Percentiles rank a stretch among this genome's conserved stretches.
phyloP scores from a whole-genome alignment of 2,113 vertebrate genomes.

The Alosa alosa region DNA sequence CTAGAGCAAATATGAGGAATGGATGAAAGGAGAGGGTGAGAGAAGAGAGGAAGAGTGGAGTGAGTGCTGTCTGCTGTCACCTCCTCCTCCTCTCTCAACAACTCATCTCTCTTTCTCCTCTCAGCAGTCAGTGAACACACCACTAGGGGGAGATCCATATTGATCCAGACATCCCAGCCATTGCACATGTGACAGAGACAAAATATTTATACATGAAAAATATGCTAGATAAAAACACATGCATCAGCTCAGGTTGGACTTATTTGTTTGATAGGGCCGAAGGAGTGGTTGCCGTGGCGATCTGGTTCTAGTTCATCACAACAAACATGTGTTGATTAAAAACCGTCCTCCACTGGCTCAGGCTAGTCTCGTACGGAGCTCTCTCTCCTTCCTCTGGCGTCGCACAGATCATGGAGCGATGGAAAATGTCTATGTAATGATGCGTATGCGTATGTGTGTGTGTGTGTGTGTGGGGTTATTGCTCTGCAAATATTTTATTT shows the following conservation, averaged over 20 bases:
- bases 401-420: not conserved
- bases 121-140: constrained; percentile 56
- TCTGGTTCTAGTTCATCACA: not conserved
- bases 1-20: not conserved
- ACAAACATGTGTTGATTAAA: not conserved
- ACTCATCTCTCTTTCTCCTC: not conserved
- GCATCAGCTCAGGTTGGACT: not conserved
- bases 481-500: not conserved
- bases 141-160: constrained; percentile 73
- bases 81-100: not conserved
- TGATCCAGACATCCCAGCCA: constrained; percentile 55
- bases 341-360: not conserved
- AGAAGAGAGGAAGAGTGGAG: not conserved
- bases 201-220: not conserved
- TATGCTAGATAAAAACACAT: not conserved
- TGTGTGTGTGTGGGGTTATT: constrained; percentile 8
- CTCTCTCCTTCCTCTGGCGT: not conserved
- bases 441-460: not conserved
- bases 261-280: not conserved
- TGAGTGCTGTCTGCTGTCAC: not conserved
- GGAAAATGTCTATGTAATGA: not conserved
- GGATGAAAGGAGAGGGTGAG: not conserved
- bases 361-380: constrained; percentile 24
- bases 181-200: constrained; percentile 37
- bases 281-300: not conserved